Evolutionary conservation across 2,888 invertebrate species (phyloP).

Genomic region (Amphipyra berbera): DNA sequence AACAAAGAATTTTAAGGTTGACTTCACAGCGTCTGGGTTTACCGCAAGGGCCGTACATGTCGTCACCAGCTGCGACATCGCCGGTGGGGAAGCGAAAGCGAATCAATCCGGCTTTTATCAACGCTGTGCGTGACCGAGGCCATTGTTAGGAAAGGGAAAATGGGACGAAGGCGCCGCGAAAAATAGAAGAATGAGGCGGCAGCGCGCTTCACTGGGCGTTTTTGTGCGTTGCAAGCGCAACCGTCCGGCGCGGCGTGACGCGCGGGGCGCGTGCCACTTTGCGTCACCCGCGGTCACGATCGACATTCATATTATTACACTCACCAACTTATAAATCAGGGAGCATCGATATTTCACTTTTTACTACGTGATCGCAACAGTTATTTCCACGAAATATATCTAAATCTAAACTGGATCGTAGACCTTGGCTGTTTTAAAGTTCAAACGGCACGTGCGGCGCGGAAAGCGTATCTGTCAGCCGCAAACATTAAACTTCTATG

Average conservation of each 20-base stretch:
- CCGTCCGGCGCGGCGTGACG: slow-evolving; percentile 70
- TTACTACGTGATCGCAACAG: slow-evolving; percentile 30
- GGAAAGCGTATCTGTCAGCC: slow-evolving; percentile 68
- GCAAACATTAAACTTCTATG: slow-evolving; percentile 70
- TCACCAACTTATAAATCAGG: slow-evolving; percentile 62
- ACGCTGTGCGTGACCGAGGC: slow-evolving; percentile 86
- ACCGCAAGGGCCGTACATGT: slow-evolving; percentile 83
- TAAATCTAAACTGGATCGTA: slow-evolving; percentile 36
- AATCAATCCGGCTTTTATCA: slow-evolving; percentile 84
- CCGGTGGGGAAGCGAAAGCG: slow-evolving; percentile 86
- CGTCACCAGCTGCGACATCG: slow-evolving; percentile 74
- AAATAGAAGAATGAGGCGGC: slow-evolving; percentile 82
- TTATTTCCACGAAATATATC: slow-evolving; percentile 33
- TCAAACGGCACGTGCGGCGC: slow-evolving; percentile 74
- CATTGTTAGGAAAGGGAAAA: slow-evolving; percentile 87
- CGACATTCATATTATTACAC: slow-evolving; percentile 67
- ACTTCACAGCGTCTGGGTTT: slow-evolving; percentile 73
- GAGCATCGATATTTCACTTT: slow-evolving; percentile 66
- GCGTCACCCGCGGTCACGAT: slow-evolving; percentile 77
- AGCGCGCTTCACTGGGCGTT: slow-evolving; percentile 75
- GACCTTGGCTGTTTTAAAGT: slow-evolving; percentile 68
- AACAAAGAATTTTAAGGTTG: slow-evolving; percentile 67
- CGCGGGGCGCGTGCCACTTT: slow-evolving; percentile 77
- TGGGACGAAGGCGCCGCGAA: slow-evolving; percentile 80
- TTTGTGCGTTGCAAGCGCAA: slow-evolving; percentile 65